Conservation (phyloP, 2,113 vertebrate genomes). For the Oreochromis spilurus region DNA sequence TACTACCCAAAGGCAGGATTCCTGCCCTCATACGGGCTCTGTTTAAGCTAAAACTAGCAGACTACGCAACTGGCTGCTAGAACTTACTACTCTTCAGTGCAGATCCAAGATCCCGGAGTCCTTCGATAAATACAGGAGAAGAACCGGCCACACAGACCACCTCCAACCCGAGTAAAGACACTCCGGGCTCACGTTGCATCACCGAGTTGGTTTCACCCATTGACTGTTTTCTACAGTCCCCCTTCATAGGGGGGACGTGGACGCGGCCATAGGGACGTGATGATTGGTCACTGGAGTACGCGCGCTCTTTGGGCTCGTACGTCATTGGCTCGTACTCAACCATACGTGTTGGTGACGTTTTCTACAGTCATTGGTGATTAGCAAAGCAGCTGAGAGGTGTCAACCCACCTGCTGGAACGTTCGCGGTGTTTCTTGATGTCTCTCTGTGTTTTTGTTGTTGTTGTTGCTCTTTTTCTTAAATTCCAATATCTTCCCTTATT, state of each 20-base stretch:
- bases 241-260: no score
- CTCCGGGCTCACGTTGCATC: background rate
- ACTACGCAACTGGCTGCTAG: background rate
- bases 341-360: background rate
- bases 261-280: no score
- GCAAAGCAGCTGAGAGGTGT: background rate
- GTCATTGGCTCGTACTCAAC: background rate
- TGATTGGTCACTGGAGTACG: background rate
- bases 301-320: background rate
- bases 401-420: background rate
- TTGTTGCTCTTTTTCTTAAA: no score
- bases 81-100: background rate
- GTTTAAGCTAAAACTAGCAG: background rate
- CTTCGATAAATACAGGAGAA: background rate
- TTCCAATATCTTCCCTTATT: no score
- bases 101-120: background rate
- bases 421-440: background rate
- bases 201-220: background rate
- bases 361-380: background rate
- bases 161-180: background rate
- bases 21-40: background rate
- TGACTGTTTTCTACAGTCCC: no score
- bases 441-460: background rate
- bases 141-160: background rate
- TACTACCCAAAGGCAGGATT: background rate